These are phyloP conservation scores for Hyposmocoma kahamanoa DNA, from an alignment of 1,140 invertebrate species.

Conservation along the genomic window DNA sequence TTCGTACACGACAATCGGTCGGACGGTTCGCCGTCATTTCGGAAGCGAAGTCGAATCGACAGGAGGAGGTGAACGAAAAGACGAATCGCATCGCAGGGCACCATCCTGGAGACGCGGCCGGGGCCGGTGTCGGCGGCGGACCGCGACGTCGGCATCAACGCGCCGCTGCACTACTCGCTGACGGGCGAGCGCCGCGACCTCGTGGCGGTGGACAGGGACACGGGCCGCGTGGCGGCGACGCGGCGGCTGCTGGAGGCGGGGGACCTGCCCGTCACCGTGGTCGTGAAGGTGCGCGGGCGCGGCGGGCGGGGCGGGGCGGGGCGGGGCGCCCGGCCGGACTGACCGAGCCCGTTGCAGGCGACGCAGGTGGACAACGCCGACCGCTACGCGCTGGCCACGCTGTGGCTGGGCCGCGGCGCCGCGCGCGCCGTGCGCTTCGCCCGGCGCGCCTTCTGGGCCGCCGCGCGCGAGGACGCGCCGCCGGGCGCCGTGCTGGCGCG, in stretches of 20 bases:
- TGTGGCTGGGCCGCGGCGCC: constrained; percentile 76
- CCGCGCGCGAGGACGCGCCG: constrained; percentile 84
- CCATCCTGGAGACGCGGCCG: constrained; percentile 72
- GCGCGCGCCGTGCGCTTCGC: constrained; percentile 80
- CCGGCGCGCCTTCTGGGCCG: constrained; percentile 81
- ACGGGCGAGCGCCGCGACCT: constrained; percentile 76
- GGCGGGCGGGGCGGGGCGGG: too few species aligned
- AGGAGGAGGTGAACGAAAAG: too few species aligned
- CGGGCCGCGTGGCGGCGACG: constrained; percentile 74
- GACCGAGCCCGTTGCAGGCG: constrained; percentile 72
- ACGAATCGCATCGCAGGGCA: too few species aligned
- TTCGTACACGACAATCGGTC: too few species aligned
- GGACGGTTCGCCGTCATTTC: too few species aligned
- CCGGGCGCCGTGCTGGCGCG: constrained; percentile 80
- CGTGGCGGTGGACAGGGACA: constrained; percentile 63
- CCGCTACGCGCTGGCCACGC: constrained; percentile 88
- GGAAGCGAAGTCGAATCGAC: too few species aligned
- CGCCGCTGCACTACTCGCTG: constrained; percentile 80
- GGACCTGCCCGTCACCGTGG: constrained; percentile 81
- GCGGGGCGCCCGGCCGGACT: too few species aligned
- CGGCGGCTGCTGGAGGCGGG: constrained; percentile 77
- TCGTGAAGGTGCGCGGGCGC: constrained; percentile 75
- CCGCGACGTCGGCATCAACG: constrained; percentile 86
- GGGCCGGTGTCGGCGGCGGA: constrained; percentile 82
- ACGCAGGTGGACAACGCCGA: constrained; percentile 92